These are phyloP conservation scores for Notechis scutatus DNA, from an alignment of 2,113 vertebrate species.

Conservation along the genomic window DNA sequence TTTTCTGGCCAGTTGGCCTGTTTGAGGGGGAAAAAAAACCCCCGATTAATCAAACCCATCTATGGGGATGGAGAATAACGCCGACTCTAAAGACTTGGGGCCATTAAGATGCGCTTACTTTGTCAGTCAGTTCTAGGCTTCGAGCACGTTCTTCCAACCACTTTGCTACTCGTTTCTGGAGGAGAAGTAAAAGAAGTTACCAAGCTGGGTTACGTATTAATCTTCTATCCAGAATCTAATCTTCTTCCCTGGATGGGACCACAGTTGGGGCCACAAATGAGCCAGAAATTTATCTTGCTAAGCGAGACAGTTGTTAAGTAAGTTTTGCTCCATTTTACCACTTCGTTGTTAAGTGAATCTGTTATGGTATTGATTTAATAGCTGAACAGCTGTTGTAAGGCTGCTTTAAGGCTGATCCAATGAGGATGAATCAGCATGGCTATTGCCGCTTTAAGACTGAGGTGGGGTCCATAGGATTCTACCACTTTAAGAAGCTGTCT, in stretches of 20 bases:
- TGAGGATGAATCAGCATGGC: too few species aligned
- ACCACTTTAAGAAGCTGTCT: too few species aligned
- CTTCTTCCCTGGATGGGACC: not conserved
- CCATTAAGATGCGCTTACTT: not conserved
- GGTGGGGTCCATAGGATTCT: too few species aligned
- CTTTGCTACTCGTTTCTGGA: conserved; percentile 83
- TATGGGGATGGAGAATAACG: rapidly evolving
- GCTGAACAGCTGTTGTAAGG: too few species aligned
- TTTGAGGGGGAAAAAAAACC: conserved; percentile 42
- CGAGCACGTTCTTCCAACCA: conserved; percentile 90
- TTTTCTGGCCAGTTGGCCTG: conserved; percentile 94
- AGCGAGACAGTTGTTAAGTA: too few species aligned
- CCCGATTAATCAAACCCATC: conserved; percentile 7
- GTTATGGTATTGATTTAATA: too few species aligned
- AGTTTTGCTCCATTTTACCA: too few species aligned
- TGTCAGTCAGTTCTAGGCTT: conserved; percentile 91
- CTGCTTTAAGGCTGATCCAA: too few species aligned
- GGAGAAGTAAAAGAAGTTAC: not conserved
- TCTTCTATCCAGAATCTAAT: not conserved
- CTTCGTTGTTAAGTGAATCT: too few species aligned
- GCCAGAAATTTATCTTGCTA: not conserved
- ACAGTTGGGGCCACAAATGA: not conserved
- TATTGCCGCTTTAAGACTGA: too few species aligned
- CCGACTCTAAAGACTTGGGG: not conserved
- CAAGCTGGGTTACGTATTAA: not conserved